Conservation (phyloP, 2,797 vertebrate species). For the Oryzias dopingdopingensis region DNA sequence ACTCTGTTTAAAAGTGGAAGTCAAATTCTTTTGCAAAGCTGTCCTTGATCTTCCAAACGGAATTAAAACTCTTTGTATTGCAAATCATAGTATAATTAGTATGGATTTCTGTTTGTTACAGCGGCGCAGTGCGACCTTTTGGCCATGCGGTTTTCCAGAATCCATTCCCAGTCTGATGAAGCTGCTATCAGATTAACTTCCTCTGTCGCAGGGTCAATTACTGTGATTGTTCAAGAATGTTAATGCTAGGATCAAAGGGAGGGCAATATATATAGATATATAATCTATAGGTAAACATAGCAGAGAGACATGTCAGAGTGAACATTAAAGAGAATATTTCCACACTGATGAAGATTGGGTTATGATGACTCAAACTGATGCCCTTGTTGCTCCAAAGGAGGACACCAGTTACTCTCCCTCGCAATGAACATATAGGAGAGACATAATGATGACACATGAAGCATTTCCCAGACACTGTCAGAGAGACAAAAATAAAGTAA, state of each 20-base stretch:
- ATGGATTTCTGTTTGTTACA: constrained; percentile 21
- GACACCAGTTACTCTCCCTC: constrained; percentile 24
- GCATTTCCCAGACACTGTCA: constrained; percentile 40
- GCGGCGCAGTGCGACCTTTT: constrained; percentile 24
- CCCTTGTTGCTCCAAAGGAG: constrained; percentile 19
- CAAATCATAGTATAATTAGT: constrained; percentile 38
- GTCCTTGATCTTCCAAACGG: neutral
- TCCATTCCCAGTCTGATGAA: constrained; percentile 40
- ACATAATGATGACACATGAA: constrained; percentile 38
- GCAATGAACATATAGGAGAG: constrained; percentile 43
- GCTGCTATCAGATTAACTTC: constrained; percentile 51
- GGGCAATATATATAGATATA: constrained; percentile 31
- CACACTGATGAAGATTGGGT: constrained; percentile 22
- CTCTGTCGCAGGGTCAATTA: constrained; percentile 53
- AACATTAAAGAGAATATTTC: constrained; percentile 18
- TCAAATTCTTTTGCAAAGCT: constrained; percentile 2
- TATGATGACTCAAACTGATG: constrained; percentile 39
- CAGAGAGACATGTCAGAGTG: constrained; percentile 13
- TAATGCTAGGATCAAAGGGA: constrained; percentile 45
- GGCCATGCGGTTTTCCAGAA: constrained; percentile 35
- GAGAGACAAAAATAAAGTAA: constrained; percentile 45
- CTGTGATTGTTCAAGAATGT: constrained; percentile 36
- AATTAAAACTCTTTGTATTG: constrained; percentile 1
- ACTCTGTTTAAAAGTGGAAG: neutral
- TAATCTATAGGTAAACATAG: constrained; percentile 45